These are phyloP conservation scores for Zophobas atratus DNA, from an alignment of 1,140 invertebrate species.

Conservation along the genomic window DNA sequence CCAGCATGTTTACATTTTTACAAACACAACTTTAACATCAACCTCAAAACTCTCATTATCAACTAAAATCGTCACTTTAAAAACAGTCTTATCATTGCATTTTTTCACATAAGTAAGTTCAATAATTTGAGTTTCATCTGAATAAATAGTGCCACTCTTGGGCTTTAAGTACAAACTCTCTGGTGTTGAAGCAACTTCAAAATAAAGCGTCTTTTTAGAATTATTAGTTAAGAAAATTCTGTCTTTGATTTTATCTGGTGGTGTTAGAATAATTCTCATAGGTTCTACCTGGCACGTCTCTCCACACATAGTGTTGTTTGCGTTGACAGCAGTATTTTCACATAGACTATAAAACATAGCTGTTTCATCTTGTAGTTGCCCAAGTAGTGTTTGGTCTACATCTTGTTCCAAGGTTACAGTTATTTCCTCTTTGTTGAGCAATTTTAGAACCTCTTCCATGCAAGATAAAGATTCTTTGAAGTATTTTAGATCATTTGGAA, in stretches of 20 bases:
- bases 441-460: slow-evolving; percentile 52
- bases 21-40: slow-evolving; percentile 55
- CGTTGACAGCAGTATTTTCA: slow-evolving; percentile 49
- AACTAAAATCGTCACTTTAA: slow-evolving; percentile 56
- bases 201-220: slow-evolving; percentile 50
- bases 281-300: slow-evolving; percentile 57
- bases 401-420: slow-evolving; percentile 59
- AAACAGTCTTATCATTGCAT: slow-evolving; percentile 19
- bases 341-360: slow-evolving; percentile 57
- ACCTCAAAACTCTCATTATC: slow-evolving; percentile 56
- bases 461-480: slow-evolving; percentile 54
- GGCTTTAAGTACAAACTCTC: slow-evolving; percentile 52
- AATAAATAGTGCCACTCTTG: slow-evolving; percentile 50
- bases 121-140: slow-evolving; percentile 51
- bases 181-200: slow-evolving; percentile 49
- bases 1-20: background rate
- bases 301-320: slow-evolving; percentile 1
- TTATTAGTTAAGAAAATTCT: slow-evolving; percentile 55
- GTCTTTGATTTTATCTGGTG: slow-evolving; percentile 55
- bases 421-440: slow-evolving; percentile 55
- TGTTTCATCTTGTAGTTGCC: slow-evolving; percentile 58
- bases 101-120: slow-evolving; percentile 44
- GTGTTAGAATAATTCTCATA: slow-evolving; percentile 52
- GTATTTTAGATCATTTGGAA: slow-evolving; percentile 55
- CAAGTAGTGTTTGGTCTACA: slow-evolving; percentile 56